A percentile compares a stretch with the other conserved stretches of the same genome.
phyloP scores from a whole-genome alignment of 2,113 vertebrate species.

The Paraplagusia blochii region DNA sequence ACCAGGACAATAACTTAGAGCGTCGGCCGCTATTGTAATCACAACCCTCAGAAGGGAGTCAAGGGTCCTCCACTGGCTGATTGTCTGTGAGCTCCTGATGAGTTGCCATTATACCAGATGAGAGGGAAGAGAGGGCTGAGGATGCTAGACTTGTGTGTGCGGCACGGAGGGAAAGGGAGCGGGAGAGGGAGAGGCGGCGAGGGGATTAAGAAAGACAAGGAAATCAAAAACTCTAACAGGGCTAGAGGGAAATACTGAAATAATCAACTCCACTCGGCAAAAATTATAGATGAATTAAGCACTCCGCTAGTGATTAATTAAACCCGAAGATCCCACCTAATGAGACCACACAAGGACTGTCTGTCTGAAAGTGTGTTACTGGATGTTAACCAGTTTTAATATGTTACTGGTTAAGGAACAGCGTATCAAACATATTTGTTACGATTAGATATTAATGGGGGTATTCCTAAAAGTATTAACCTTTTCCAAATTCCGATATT shows the following conservation, averaged over 20 bases:
- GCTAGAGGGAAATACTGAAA: conserved; percentile 59
- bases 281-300: conserved; percentile 73
- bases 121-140: conserved; percentile 25
- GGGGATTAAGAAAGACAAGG: conserved; percentile 12
- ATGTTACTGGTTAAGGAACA: background rate
- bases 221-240: conserved; percentile 63
- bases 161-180: background rate
- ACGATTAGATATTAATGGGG: too few relatives aligned
- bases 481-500: too few relatives aligned
- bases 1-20: conserved; percentile 50
- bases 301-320: conserved; percentile 70
- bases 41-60: conserved; percentile 45
- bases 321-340: conserved; percentile 61
- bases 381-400: conserved; percentile 33
- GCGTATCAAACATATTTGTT: too few relatives aligned
- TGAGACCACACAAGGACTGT: conserved; percentile 50
- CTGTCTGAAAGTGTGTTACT: conserved; percentile 17
- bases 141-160: background rate
- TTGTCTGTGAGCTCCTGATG: conserved; percentile 61
- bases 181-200: background rate
- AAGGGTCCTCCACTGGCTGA: conserved; percentile 57
- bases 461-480: too few relatives aligned
- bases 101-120: conserved; percentile 56
- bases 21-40: conserved; percentile 43
- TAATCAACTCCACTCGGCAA: conserved; percentile 65